These are phyloP conservation scores for Meloidogyne hapla DNA, from an alignment of 1,140 invertebrate genomes.

Conservation along the genomic window DNA sequence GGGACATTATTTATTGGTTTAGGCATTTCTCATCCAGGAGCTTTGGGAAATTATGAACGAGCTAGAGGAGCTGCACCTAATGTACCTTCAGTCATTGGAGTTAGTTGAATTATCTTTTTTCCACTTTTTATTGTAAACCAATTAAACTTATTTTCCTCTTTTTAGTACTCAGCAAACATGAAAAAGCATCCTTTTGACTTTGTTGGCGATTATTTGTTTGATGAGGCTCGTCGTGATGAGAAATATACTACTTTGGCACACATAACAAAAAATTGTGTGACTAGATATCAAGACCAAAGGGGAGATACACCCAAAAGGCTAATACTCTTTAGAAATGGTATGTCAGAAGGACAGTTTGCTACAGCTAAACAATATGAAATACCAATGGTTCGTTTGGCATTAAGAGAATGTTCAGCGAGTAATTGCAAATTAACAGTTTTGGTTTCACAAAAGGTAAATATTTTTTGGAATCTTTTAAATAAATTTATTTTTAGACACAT, in stretches of 20 bases:
- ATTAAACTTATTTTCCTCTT: background rate
- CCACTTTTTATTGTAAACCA: background rate
- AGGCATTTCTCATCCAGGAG: conserved; percentile 40
- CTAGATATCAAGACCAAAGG: conserved; percentile 30
- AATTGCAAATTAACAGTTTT: conserved; percentile 37
- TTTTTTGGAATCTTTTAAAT: background rate
- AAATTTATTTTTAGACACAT: conserved; percentile 15
- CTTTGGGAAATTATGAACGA: conserved; percentile 34
- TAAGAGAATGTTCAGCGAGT: conserved; percentile 8
- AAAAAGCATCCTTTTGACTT: conserved; percentile 43
- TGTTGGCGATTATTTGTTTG: conserved; percentile 39
- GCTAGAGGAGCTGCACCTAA: conserved; percentile 30
- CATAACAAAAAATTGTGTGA: conserved; percentile 30
- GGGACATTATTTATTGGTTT: conserved; percentile 42
- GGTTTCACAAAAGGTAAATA: conserved; percentile 33
- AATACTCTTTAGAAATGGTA: conserved; percentile 36
- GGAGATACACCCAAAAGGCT: conserved; percentile 22
- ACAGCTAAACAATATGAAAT: conserved; percentile 36
- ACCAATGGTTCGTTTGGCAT: conserved; percentile 34
- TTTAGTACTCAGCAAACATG: conserved; percentile 39
- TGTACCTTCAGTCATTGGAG: conserved; percentile 35
- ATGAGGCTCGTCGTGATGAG: conserved; percentile 39
- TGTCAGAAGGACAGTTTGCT: conserved; percentile 38
- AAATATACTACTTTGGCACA: conserved; percentile 37
- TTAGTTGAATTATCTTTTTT: background rate